Conservation (phyloP, 2,797 vertebrate genomes). For the Squalus acanthias region DNA sequence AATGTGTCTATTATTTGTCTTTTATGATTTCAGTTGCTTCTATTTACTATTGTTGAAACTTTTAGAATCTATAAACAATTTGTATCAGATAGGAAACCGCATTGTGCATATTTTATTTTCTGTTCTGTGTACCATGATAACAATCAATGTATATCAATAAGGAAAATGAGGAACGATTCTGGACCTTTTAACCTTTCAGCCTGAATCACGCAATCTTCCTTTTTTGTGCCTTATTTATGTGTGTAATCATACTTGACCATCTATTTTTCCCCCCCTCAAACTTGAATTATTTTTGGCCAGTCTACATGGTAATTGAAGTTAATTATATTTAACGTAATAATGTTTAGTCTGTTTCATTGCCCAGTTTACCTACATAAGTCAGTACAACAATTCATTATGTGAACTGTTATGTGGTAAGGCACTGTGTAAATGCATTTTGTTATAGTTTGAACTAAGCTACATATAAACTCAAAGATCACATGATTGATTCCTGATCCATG, state of each 20-base stretch:
- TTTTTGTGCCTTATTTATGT: not conserved
- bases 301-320: not conserved
- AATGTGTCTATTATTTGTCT: not conserved
- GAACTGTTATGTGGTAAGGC: not conserved
- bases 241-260: not conserved
- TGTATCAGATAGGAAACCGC: not conserved
- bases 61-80: not conserved
- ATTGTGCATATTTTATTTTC: not conserved
- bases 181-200: not conserved
- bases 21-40: conserved; percentile 18
- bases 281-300: not conserved
- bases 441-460: not conserved
- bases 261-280: no score
- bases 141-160: not conserved
- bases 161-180: not conserved
- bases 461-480: not conserved
- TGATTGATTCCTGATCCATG: not conserved
- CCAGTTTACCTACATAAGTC: not conserved
- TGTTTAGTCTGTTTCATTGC: not conserved
- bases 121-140: not conserved
- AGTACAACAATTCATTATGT: not conserved
- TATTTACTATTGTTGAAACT: not conserved
- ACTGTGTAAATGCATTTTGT: not conserved
- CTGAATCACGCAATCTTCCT: not conserved
- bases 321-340: not conserved